A percentile compares a stretch with the other conserved stretches of the same genome.
Evolutionary conservation across 2,113 vertebrate species (phyloP).

Genomic region (Nyctibius bracteatus): DNA sequence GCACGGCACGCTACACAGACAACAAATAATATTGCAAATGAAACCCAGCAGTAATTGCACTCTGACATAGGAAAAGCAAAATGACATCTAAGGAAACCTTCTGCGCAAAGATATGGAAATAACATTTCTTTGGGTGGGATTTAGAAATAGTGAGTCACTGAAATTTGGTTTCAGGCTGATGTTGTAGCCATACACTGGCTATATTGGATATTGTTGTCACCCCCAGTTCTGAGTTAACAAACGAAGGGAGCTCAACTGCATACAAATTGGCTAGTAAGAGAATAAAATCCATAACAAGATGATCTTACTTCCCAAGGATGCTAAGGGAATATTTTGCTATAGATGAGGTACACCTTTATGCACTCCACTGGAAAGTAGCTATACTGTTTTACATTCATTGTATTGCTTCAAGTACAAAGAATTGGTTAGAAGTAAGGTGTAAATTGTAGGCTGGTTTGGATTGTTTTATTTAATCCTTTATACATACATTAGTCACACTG

Average conservation of each 20-base stretch:
- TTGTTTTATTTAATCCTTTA: slow-evolving; percentile 64
- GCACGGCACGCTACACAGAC: not conserved
- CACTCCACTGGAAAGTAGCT: slow-evolving; percentile 44
- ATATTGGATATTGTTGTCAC: not conserved
- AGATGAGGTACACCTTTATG: slow-evolving; percentile 15
- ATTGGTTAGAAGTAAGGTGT: slow-evolving; percentile 26
- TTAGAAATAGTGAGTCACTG: not conserved
- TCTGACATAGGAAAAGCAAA: not conserved
- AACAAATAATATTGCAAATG: not conserved
- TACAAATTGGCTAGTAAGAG: not conserved
- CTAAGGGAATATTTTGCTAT: slow-evolving; percentile 37
- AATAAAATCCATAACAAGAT: slow-evolving; percentile 4
- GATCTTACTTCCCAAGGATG: slow-evolving; percentile 26
- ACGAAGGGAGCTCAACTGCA: not conserved
- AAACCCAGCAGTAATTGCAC: not conserved
- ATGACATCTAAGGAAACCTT: not conserved
- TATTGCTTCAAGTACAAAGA: slow-evolving; percentile 43
- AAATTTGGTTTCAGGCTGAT: slow-evolving; percentile 34
- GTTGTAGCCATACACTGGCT: not conserved
- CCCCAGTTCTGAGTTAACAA: slow-evolving; percentile 29
- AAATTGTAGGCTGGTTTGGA: slow-evolving; percentile 63
- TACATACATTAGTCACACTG: slow-evolving; percentile 58
- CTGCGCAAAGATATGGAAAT: not conserved
- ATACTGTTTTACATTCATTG: slow-evolving; percentile 35
- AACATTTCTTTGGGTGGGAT: not conserved